These are phyloP conservation scores for Trimorus sp. DNA, from an alignment of 2,888 invertebrate species.

Conservation along the genomic window DNA sequence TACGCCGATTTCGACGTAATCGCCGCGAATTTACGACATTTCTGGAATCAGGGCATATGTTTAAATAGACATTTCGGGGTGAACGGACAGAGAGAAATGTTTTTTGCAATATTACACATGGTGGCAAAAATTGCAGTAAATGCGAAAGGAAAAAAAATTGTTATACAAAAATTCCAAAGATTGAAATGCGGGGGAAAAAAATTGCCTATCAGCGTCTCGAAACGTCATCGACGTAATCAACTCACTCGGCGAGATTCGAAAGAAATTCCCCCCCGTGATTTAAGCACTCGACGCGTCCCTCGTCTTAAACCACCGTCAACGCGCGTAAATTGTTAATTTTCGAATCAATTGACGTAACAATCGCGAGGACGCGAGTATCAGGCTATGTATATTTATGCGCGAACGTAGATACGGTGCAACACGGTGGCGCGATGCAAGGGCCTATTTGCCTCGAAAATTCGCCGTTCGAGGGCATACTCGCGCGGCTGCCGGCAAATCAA, in stretches of 20 bases:
- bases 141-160: no score
- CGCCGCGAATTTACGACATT: conserved; percentile 54
- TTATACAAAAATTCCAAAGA: no score
- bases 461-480: conserved; percentile 67
- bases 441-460: conserved; percentile 78
- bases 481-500: conserved; percentile 59
- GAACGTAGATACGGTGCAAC: conserved; percentile 65
- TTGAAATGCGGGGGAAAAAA: conserved; percentile 6
- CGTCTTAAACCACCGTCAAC: conserved; percentile 49
- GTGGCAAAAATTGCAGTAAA: no score
- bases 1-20: conserved; percentile 31
- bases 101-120: not conserved
- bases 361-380: conserved; percentile 45
- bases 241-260: conserved; percentile 29
- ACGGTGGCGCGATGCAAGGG: conserved; percentile 69
- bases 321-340: conserved; percentile 57
- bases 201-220: conserved; percentile 20
- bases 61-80: conserved; percentile 36
- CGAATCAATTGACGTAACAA: conserved; percentile 53
- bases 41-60: conserved; percentile 49
- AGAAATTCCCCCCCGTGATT: conserved; percentile 15
- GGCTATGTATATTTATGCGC: conserved; percentile 65
- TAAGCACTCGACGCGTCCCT: conserved; percentile 24
- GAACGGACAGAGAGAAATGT: not conserved
- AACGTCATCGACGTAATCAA: conserved; percentile 43